These are phyloP conservation scores for Rostratula benghalensis DNA, from an alignment of 2,113 vertebrate genomes.

Conservation along the genomic window DNA sequence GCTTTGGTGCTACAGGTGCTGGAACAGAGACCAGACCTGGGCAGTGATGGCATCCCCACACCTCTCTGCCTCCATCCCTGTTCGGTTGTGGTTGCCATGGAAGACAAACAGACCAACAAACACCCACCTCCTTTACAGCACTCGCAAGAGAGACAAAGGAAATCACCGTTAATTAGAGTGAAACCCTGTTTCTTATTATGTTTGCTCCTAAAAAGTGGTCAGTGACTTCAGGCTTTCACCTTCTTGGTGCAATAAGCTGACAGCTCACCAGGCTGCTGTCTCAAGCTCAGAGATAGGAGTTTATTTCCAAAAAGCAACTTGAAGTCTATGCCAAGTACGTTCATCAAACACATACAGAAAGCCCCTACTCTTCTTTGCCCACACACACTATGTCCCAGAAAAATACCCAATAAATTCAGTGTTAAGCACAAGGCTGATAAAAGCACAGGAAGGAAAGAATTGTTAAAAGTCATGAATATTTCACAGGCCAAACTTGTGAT, in stretches of 20 bases:
- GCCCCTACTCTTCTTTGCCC: background rate
- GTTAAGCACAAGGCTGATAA: conserved; percentile 16
- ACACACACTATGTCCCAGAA: background rate
- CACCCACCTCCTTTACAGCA: background rate
- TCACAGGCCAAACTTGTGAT: background rate
- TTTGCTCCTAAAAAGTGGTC: background rate
- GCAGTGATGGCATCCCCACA: fast-evolving
- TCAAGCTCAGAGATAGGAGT: background rate
- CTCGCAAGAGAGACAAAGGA: background rate
- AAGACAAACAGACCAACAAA: conserved; percentile 11
- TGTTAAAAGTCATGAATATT: conserved; percentile 5
- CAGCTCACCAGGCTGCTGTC: background rate
- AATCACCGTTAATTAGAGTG: background rate
- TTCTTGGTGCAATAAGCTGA: background rate
- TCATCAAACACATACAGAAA: background rate
- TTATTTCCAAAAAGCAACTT: background rate
- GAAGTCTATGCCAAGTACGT: background rate
- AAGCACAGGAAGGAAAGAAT: conserved; percentile 29
- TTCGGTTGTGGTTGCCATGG: background rate
- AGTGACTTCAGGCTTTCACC: background rate
- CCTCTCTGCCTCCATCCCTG: background rate
- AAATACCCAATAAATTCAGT: background rate
- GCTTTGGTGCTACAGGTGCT: background rate
- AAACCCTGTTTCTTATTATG: background rate
- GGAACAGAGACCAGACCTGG: fast-evolving